These are phyloP conservation scores for Drosophila teissieri DNA, from an alignment of 1,140 invertebrate genomes.

Conservation along the genomic window DNA sequence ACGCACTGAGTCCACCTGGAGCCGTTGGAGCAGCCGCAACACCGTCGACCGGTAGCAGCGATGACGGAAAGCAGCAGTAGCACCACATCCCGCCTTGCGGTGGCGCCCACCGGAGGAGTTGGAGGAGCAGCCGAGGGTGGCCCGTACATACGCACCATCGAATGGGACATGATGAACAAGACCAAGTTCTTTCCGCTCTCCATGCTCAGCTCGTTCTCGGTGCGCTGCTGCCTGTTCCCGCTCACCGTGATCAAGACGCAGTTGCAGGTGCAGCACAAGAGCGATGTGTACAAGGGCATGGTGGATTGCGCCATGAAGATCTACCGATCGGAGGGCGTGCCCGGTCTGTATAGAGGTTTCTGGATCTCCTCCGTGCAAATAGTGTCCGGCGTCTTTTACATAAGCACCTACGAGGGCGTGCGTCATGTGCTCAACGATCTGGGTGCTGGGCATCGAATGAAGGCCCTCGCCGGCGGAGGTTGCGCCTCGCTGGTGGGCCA, in stretches of 20 bases:
- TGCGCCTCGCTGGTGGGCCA: constrained; percentile 96
- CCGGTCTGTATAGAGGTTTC: constrained; percentile 97
- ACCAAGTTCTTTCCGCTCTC: constrained; percentile 96
- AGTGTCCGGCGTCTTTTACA: constrained; percentile 96
- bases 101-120: constrained; percentile 34
- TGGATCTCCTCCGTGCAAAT: constrained; percentile 94
- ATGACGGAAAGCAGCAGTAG: constrained; percentile 60
- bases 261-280: constrained; percentile 94
- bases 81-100: constrained; percentile 40
- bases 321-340: constrained; percentile 92
- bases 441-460: constrained; percentile 84
- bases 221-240: constrained; percentile 96
- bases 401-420: constrained; percentile 97
- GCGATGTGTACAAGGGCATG: constrained; percentile 94
- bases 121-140: constrained; percentile 58
- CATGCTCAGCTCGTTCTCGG: constrained; percentile 93
- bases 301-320: constrained; percentile 97
- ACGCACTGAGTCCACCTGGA: constrained; percentile 43
- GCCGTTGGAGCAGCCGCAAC: constrained; percentile 25
- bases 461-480: constrained; percentile 89
- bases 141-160: constrained; percentile 93
- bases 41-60: constrained; percentile 51
- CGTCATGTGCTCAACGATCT: constrained; percentile 91
- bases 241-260: constrained; percentile 98
- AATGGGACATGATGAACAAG: constrained; percentile 99